These are phyloP conservation scores for Erithacus rubecula DNA, from an alignment of 2,797 vertebrate species.

Conservation along the genomic window DNA sequence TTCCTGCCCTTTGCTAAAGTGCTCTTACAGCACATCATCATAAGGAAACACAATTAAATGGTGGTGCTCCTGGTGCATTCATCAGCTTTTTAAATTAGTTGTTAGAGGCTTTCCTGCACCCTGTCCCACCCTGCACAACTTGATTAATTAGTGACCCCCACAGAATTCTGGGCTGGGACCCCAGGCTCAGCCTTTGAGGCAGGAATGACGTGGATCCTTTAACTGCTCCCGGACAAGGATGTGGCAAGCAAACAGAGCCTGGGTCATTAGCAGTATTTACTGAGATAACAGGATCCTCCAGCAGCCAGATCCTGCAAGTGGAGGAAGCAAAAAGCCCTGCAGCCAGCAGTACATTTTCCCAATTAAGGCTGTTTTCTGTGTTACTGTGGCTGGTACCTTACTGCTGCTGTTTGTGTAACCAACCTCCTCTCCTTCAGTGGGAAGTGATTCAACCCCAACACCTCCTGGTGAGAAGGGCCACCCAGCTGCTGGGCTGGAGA, in stretches of 20 bases:
- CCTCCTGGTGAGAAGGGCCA: background rate
- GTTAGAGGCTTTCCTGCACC: background rate
- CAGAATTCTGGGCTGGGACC: background rate
- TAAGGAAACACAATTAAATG: background rate
- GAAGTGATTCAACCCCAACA: background rate
- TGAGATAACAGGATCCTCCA: constrained; percentile 19
- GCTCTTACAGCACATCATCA: background rate
- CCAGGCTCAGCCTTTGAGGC: background rate
- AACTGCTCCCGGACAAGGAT: background rate
- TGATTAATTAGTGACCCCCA: background rate
- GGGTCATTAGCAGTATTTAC: constrained; percentile 41
- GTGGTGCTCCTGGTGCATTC: background rate
- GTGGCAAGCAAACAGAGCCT: background rate
- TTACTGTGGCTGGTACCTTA: background rate
- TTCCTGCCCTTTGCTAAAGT: background rate
- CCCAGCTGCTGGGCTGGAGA: background rate
- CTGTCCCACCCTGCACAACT: background rate
- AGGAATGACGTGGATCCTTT: background rate
- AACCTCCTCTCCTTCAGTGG: background rate
- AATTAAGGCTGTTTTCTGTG: constrained; percentile 5
- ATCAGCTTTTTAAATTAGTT: background rate
- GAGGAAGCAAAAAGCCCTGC: background rate
- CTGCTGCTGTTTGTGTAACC: background rate
- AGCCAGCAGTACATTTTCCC: background rate
- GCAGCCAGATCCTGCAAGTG: background rate